Conservation (phyloP, 2,113 vertebrate species). For the Butorides virescens region DNA sequence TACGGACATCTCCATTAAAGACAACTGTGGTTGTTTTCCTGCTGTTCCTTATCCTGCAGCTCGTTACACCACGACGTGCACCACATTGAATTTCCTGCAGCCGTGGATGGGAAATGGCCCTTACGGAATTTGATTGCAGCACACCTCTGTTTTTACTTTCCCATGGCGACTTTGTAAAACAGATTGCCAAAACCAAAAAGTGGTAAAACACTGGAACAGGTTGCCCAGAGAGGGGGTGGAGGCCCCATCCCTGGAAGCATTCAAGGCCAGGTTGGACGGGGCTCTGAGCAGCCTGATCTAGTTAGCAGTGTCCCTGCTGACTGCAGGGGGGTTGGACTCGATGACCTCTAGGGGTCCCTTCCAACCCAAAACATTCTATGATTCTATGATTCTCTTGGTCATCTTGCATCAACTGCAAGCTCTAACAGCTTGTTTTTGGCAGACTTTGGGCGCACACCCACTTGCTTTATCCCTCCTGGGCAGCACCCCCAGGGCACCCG, state of each 20-base stretch:
- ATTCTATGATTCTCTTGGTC: too few relatives aligned
- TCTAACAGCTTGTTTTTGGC: not conserved
- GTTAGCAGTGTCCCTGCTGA: too few relatives aligned
- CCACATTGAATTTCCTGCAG: not conserved
- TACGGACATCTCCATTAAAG: not conserved
- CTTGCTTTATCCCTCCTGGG: not conserved
- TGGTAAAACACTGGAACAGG: too few relatives aligned
- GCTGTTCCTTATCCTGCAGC: not conserved
- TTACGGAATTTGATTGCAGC: too few relatives aligned
- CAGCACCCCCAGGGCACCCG: not conserved
- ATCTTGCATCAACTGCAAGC: not conserved
- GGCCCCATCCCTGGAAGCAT: too few relatives aligned
- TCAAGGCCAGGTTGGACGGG: too few relatives aligned
- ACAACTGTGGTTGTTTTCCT: not conserved
- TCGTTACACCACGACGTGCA: not conserved
- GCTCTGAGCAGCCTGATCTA: too few relatives aligned
- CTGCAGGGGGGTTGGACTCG: too few relatives aligned
- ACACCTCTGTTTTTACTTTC: not conserved
- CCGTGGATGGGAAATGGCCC: not conserved
- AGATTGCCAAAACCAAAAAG: not conserved
- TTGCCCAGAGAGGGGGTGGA: too few relatives aligned
- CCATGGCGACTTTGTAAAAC: not conserved
- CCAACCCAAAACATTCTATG: too few relatives aligned
- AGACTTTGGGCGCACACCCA: rapidly evolving
- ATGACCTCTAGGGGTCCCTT: too few relatives aligned